Evolutionary conservation across 2,888 invertebrate species (phyloP), one percentile per base, ranked within the genome.

Genomic region (Saturnia japonica): DNA sequence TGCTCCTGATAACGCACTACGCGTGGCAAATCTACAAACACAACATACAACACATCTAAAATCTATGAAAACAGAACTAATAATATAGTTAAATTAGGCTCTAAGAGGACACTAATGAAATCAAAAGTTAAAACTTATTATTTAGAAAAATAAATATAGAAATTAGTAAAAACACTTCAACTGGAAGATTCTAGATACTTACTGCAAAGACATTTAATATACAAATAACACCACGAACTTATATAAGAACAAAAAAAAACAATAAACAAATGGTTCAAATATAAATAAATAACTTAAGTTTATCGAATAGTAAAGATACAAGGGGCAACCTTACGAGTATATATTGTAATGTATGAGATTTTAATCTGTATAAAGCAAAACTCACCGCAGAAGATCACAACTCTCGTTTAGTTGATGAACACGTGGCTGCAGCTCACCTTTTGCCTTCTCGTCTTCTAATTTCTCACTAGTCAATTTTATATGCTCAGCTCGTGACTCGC

Each of bases 1-100:
- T 0, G 86, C 82, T 0, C 85, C 85, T 0, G 91, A 84, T 6
- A 90, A 74, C 1, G 89, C 89, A 22, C 89, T 85, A 71, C 88
- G 87, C 0, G 87, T 83, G 0, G 91, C 92, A 68, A 91, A 93
- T 68, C 92, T 92, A 45, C 0, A 68, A 51, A 14, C 22, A n/a
- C 43, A 51, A 45, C 19, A 64, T 16, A 22, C 22, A 28, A 19
- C 19, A 19, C 19, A 51, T 51, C 19, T 19, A 51, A 51, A 19
- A 34, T 19, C 19, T 51, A 19, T 1, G 14, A 19, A 51, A 51
- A 51, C 19, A 34, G 6, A 34, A 4, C 6, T 34, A 34, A 34
- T 34, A 4, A 34, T 6, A 4, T 34, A 34, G 2, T 34, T 34
- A 34, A 34, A 6, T 34, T 34, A 4, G 34, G n/a, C n/a, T n/a